Evolutionary conservation across 2,888 invertebrate genomes (phyloP), one percentile per base, ranked within the genome.

Genomic region (Pteria penguin): DNA sequence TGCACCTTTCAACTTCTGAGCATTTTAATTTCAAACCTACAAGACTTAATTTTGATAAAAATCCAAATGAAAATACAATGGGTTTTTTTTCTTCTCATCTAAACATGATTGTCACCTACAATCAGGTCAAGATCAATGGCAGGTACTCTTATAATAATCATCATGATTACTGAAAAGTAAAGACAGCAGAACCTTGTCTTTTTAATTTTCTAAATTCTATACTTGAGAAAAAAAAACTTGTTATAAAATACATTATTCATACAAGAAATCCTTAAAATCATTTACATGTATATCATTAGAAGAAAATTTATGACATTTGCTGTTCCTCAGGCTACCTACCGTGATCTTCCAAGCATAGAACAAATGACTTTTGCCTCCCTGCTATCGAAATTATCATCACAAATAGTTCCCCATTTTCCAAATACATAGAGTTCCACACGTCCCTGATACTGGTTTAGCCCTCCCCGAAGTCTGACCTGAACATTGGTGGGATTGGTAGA

Each of bases 351-450:
- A 0, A 82, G 73, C 82, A 83, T 82, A 29, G 72, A 77, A 73
- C 87, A 87, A 2, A 84, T 72, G 4, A 82, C 80, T 11, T 27
- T 72, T 1, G 86, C 86, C 27, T 82, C 84, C 8, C 75, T 75
- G 5, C 66, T 63, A 61, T 82, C 84, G 78, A 85, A 85, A 0
- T 72, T 65, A 70, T 86, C 86, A 74, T 87, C 86, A 83, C 86
- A 87, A 31, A 87, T 76, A 1, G 87, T 84, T 1, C 87, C 87
- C 85, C 86, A 86, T 27, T 66, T 60, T 18, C 78, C 78, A 33
- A 76, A 80, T 14, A 82, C 75, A 2, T 80, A 72, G 26, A 87
- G 77, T 72, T 86, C 84, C 22, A 87, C 86, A 45, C 86, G 81
- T 1, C 87, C 87, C 61, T 81, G 78, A 58, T 71, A 82, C 26